Evolutionary conservation across 2,113 vertebrate species (phyloP).

Genomic region (Scopus umbretta): DNA sequence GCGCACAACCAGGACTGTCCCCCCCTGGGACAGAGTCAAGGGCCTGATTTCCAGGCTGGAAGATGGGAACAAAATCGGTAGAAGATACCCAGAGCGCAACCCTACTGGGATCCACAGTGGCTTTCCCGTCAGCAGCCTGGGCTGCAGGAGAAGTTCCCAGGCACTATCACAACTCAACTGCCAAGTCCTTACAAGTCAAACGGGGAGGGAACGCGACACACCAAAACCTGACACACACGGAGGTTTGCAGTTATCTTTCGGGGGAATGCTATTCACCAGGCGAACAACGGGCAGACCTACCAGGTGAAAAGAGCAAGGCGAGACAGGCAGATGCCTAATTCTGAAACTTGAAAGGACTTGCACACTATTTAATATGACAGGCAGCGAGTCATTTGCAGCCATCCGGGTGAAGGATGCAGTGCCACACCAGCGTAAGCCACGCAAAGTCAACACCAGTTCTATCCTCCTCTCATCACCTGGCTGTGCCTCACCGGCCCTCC

Average conservation of each 20-base stretch:
- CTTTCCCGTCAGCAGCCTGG: fast-evolving
- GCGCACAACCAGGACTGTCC: neutral
- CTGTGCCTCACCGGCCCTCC: neutral
- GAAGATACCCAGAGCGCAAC: neutral
- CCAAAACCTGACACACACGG: fast-evolving
- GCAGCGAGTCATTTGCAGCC: neutral
- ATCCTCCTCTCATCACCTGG: neutral
- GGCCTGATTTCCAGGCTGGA: neutral
- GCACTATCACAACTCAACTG: neutral
- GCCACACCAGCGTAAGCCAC: neutral
- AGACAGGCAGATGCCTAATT: neutral
- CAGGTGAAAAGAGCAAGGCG: neutral
- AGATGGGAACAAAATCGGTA: neutral
- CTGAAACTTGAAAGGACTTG: neutral
- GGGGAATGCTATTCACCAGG: neutral
- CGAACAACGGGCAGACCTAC: neutral
- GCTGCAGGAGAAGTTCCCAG: neutral
- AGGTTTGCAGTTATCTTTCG: neutral
- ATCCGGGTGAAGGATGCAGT: neutral
- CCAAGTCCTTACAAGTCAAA: neutral
- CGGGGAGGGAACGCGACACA: neutral
- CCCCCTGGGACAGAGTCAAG: neutral
- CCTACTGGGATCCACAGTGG: no score
- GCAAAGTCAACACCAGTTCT: neutral
- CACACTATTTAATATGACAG: neutral